Evolutionary conservation across 2,888 invertebrate species (phyloP), one percentile per base, ranked within the genome.

Genomic region (Philaethria dido): DNA sequence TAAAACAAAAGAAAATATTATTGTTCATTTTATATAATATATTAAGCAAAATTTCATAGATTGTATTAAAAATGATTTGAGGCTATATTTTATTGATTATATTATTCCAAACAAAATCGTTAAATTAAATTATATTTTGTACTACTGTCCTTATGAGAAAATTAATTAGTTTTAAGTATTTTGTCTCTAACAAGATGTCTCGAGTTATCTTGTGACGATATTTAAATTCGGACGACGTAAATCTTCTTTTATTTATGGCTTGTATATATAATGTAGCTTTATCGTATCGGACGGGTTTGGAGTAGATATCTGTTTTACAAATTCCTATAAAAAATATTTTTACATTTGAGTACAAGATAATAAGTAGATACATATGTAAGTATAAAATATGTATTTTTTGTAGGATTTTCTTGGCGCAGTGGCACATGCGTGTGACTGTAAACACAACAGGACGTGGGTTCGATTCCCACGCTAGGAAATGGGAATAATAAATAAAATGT

Each of bases 161-260:
- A 39, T 13, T 39, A 3, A 39, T 13, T 13, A 39, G 3, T 13
- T 13, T 39, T 13, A 39, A 29, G 13, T 14, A 57, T 57, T 71
- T 66, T 48, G 44, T 61, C 57, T 62, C 48, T 62, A 69, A 73
- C 72, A 72, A 69, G 70, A 66, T 68, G 70, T 72, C 68, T 57
- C 47, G 36, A 48, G 64, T 71, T 72, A 73, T 72, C 73, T 72
- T 70, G 44, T 69, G 68, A 70, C 45, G 71, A 72, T 72, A 72
- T 60, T 29, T 36, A 57, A 48, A 60, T 50, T 64, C 48, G 48
- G 44, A 50, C 44, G 66, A 33, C 54, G 62, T 69, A 62, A 69
- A 71, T 68, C 68, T 69, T 47, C 39, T 62, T 59, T 71, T 66
- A 64, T 71, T 69, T 71, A 69, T 67, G 45, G 29, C 42, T 50